Conservation (phyloP, 2,113 vertebrate genomes). For the Gambusia affinis region DNA sequence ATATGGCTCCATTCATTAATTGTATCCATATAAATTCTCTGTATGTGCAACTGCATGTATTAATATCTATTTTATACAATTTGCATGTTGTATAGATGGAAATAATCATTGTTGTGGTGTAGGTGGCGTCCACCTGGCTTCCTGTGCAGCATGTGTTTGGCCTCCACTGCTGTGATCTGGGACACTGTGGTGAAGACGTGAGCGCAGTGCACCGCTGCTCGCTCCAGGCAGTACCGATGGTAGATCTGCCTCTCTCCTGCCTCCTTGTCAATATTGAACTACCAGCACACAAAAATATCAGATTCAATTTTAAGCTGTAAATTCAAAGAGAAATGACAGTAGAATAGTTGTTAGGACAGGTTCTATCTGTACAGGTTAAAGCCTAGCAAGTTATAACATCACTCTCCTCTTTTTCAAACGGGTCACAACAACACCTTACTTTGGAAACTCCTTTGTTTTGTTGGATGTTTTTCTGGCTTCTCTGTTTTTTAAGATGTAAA, state of each 20-base stretch:
- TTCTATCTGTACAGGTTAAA: neutral
- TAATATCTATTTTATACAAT: too few species aligned
- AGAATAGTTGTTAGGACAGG: too few species aligned
- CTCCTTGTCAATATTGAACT: constrained; percentile 96
- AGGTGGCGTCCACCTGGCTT: constrained; percentile 82
- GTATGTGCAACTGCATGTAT: too few species aligned
- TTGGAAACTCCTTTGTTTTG: too few species aligned
- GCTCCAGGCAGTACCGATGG: constrained; percentile 95
- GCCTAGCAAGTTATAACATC: too few species aligned
- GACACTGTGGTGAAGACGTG: constrained; percentile 97
- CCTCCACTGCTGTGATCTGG: constrained; percentile 94
- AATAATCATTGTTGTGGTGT: neutral
- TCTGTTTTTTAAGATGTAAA: too few species aligned
- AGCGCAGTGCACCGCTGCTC: constrained; percentile 90
- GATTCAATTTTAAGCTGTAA: neutral
- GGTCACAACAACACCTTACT: too few species aligned
- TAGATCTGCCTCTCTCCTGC: constrained; percentile 97
- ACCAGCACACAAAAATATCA: constrained; percentile 17
- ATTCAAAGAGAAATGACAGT: neutral
- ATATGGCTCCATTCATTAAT: too few species aligned
- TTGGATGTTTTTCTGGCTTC: too few species aligned
- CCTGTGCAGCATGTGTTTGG: constrained; percentile 93
- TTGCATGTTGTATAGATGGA: neutral
- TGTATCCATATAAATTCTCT: too few species aligned
- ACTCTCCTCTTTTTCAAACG: too few species aligned